Conservation (phyloP, 2,797 vertebrate species). For the Salmo trutta region DNA sequence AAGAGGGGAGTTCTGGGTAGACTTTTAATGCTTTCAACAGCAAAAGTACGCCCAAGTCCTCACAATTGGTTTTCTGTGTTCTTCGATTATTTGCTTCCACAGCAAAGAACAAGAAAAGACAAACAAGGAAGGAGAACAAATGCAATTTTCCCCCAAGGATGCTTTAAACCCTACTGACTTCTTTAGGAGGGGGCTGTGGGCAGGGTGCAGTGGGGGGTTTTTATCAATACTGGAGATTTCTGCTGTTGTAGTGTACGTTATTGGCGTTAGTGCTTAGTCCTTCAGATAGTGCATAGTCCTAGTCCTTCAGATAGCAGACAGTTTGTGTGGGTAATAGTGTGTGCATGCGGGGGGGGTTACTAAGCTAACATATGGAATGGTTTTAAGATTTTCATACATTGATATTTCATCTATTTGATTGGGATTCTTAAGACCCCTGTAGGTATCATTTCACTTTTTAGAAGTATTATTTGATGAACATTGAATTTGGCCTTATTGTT, state of each 20-base stretch:
- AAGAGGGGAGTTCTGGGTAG: conserved; percentile 21
- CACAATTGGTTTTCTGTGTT: conserved; percentile 45
- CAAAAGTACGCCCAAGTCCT: conserved; percentile 29
- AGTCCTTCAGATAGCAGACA: conserved; percentile 18
- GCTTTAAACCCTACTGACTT: conserved; percentile 20
- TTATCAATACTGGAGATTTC: conserved; percentile 37
- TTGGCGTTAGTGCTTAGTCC: conserved; percentile 12
- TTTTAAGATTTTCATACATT: too few species aligned
- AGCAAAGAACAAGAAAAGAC: conserved; percentile 39
- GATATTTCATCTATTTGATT: too few species aligned
- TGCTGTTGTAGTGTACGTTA: not conserved
- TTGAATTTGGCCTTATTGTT: too few species aligned
- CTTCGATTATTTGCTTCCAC: conserved; percentile 40
- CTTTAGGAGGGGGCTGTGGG: conserved; percentile 6
- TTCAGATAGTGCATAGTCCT: conserved; percentile 13
- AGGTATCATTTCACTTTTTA: too few species aligned
- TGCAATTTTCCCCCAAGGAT: conserved; percentile 23
- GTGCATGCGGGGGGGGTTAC: conserved; percentile 8
- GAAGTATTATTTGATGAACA: too few species aligned
- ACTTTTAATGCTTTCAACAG: conserved; percentile 37
- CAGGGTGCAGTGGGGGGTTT: conserved; percentile 13
- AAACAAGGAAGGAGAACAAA: conserved; percentile 27
- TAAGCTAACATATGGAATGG: too few species aligned
- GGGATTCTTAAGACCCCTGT: too few species aligned
- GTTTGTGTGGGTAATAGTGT: conserved; percentile 31